Percentiles rank a stretch among this genome's conserved stretches.
phyloP scores from a whole-genome alignment of 2,888 invertebrate species.

The Pseudanteris insignis region DNA sequence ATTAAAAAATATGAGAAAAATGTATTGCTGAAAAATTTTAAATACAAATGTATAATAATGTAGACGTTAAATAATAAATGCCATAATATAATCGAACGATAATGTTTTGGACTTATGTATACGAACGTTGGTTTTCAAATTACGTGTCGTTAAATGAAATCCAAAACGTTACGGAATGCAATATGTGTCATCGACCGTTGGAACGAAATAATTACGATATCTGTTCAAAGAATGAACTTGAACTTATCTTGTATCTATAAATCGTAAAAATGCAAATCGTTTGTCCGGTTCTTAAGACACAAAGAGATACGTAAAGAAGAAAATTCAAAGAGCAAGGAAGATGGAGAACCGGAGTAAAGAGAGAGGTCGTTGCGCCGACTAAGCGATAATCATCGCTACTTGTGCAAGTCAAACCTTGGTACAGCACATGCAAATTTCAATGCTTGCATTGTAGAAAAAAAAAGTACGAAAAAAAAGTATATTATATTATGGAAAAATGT shows the following conservation, averaged over 20 bases:
- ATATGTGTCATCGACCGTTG: conserved; percentile 26
- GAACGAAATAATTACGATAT: conserved; percentile 38
- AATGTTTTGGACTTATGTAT: no score
- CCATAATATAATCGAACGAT: no score
- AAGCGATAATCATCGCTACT: conserved; percentile 42
- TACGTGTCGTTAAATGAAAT: no score
- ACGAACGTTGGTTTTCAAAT: no score
- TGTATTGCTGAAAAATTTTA: no score
- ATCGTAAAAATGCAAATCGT: conserved; percentile 45
- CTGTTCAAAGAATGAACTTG: conserved; percentile 29
- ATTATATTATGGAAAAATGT: no score
- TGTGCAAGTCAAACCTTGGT: conserved; percentile 27
- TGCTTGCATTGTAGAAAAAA: no score
- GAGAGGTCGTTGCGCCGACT: conserved; percentile 45
- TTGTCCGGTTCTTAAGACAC: conserved; percentile 41
- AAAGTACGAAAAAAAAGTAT: no score
- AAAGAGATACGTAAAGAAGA: conserved; percentile 37
- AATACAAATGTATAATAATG: no score
- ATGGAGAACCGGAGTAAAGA: conserved; percentile 26
- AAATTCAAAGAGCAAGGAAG: conserved; percentile 29
- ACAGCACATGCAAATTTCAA: conserved; percentile 38
- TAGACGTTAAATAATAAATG: no score
- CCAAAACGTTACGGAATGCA: conserved; percentile 13
- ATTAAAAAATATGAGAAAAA: no score
- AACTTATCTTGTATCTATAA: conserved; percentile 33